Conservation (phyloP, 2,797 vertebrate species). For the Tolypeutes matacus region DNA sequence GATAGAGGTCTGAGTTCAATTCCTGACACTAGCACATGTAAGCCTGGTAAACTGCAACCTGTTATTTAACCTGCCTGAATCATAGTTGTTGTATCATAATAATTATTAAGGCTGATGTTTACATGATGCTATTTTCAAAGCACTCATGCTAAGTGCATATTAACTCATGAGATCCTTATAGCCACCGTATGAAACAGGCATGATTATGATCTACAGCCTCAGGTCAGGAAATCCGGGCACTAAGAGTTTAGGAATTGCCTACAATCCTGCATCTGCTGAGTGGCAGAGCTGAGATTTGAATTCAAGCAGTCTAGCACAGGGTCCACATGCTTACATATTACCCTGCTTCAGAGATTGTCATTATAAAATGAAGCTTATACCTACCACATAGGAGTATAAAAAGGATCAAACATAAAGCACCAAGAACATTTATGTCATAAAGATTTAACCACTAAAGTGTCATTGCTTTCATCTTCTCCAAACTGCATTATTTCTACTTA, state of each 20-base stretch:
- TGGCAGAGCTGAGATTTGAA: background rate
- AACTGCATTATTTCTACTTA: background rate
- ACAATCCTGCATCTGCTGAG: background rate
- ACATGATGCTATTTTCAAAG: accelerated
- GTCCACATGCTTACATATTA: background rate
- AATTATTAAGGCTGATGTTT: accelerated
- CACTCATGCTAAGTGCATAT: accelerated
- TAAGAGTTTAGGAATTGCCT: background rate
- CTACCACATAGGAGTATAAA: background rate
- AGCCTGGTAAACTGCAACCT: accelerated
- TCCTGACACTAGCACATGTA: accelerated
- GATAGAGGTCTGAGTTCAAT: background rate
- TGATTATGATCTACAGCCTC: accelerated
- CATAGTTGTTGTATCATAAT: accelerated
- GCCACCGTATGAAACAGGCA: accelerated
- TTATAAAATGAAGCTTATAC: background rate
- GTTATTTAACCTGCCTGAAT: accelerated
- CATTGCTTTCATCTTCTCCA: background rate
- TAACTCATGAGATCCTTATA: accelerated
- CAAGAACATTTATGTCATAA: background rate
- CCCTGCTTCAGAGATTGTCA: too few relatives aligned
- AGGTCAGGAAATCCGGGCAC: background rate
- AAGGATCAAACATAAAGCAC: background rate
- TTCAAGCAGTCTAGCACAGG: background rate
- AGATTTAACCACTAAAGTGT: background rate